A percentile compares a stretch with the other conserved stretches of the same genome.
Conservation (phyloP, 1,140 invertebrate genomes). For the Leptoteleia sp. region DNA sequence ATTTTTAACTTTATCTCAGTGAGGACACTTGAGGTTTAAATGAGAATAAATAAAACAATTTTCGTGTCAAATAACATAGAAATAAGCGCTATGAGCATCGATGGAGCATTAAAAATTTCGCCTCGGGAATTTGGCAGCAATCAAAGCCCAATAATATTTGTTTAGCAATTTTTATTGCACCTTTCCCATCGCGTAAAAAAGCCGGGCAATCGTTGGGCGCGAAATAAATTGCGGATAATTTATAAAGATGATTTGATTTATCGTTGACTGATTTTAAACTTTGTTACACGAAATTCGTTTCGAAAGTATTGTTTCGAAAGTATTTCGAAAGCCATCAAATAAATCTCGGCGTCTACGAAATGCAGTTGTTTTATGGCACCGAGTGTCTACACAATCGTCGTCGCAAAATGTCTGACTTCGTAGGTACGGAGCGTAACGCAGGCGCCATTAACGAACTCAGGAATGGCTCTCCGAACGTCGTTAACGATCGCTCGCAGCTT, state of each 20-base stretch:
- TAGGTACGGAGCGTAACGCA: conserved; percentile 65
- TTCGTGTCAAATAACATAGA: too few relatives aligned
- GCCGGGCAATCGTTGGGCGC: background rate
- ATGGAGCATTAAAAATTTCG: too few relatives aligned
- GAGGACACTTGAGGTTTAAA: too few relatives aligned
- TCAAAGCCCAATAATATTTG: conserved; percentile 4
- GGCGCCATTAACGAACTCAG: conserved; percentile 65
- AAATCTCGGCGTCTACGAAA: conserved; percentile 57
- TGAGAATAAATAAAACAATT: too few relatives aligned
- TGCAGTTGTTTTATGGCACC: conserved; percentile 59
- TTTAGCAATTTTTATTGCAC: conserved; percentile 1
- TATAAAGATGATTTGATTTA: conserved; percentile 52
- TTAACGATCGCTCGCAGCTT: conserved; percentile 62
- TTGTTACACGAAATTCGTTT: conserved; percentile 56
- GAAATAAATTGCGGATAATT: conserved; percentile 55
- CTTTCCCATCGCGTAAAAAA: conserved; percentile 5
- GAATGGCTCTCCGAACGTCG: conserved; percentile 62
- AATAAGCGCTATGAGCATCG: too few relatives aligned
- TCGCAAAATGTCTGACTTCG: conserved; percentile 64
- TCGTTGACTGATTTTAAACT: conserved; percentile 47
- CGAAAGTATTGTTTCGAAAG: conserved; percentile 56
- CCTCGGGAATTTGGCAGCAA: conserved; percentile 1
- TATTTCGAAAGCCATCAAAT: conserved; percentile 64
- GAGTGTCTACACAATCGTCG: conserved; percentile 60
- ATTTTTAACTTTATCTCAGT: too few relatives aligned